phyloP scores from a whole-genome alignment of 2,797 vertebrate species.

The Natrix natrix region DNA sequence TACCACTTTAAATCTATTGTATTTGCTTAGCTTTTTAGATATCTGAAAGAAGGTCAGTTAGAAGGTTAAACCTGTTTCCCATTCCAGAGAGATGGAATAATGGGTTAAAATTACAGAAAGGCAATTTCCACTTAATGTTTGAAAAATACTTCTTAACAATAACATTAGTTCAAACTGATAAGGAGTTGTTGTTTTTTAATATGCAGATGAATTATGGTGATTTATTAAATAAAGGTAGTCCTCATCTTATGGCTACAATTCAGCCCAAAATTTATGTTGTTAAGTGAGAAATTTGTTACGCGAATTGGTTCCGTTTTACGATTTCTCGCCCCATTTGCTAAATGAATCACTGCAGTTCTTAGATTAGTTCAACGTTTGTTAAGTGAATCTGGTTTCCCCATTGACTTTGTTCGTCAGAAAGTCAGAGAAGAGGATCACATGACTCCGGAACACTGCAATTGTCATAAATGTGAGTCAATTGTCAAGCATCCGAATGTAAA shows the following conservation, averaged over 20 bases:
- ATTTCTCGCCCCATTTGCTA: too few relatives aligned
- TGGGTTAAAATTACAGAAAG: not conserved
- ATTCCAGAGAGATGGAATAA: not conserved
- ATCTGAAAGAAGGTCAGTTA: not conserved
- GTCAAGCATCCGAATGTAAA: not conserved
- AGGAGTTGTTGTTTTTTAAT: not conserved
- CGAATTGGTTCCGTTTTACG: too few relatives aligned
- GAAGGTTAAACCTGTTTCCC: not conserved
- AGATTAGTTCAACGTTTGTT: not conserved
- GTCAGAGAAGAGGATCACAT: not conserved
- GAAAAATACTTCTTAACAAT: not conserved
- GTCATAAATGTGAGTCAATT: not conserved
- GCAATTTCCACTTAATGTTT: not conserved
- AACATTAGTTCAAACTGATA: not conserved
- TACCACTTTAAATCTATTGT: not conserved
- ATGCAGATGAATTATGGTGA: not conserved
- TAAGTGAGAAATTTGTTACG: not conserved
- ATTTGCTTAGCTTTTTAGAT: not conserved
- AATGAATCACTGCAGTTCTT: not conserved
- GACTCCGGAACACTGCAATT: not conserved
- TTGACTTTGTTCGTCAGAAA: not conserved
- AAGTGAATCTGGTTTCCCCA: not conserved
- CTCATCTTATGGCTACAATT: not conserved
- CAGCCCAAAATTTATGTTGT: not conserved
- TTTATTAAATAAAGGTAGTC: not conserved